These are phyloP conservation scores for Drosophila colorata DNA, from an alignment of 2,888 invertebrate genomes.

Conservation along the genomic window DNA sequence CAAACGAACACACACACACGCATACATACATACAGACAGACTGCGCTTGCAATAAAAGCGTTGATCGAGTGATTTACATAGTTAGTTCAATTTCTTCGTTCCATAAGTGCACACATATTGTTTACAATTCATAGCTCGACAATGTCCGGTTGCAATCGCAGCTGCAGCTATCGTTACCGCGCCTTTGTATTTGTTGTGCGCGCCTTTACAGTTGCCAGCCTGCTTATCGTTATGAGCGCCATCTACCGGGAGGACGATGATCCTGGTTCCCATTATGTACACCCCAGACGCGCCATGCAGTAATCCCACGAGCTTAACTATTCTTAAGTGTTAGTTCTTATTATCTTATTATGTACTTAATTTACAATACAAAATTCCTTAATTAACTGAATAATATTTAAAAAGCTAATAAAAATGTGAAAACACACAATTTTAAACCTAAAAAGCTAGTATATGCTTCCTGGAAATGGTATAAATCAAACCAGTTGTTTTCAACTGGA, in stretches of 20 bases:
- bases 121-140: not conserved
- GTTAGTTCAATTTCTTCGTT: conserved; percentile 37
- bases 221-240: conserved; percentile 57
- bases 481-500: not conserved
- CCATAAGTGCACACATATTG: conserved; percentile 24
- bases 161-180: conserved; percentile 18
- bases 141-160: conserved; percentile 36
- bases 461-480: not conserved
- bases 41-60: conserved; percentile 42
- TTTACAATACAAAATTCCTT: conserved; percentile 5
- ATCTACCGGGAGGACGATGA: conserved; percentile 54
- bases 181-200: conserved; percentile 22
- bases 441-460: not conserved
- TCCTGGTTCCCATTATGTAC: conserved; percentile 59
- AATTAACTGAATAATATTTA: not conserved
- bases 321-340: conserved; percentile 5
- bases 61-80: not conserved
- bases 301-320: conserved; percentile 9
- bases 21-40: not conserved
- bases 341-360: conserved; percentile 6
- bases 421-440: not conserved
- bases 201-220: conserved; percentile 36
- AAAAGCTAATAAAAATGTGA: not conserved
- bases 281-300: conserved; percentile 58
- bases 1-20: conserved; percentile 3